Evolutionary conservation across 2,113 vertebrate species (phyloP), one percentile per base, ranked within the genome.

Genomic region (Conger conger): DNA sequence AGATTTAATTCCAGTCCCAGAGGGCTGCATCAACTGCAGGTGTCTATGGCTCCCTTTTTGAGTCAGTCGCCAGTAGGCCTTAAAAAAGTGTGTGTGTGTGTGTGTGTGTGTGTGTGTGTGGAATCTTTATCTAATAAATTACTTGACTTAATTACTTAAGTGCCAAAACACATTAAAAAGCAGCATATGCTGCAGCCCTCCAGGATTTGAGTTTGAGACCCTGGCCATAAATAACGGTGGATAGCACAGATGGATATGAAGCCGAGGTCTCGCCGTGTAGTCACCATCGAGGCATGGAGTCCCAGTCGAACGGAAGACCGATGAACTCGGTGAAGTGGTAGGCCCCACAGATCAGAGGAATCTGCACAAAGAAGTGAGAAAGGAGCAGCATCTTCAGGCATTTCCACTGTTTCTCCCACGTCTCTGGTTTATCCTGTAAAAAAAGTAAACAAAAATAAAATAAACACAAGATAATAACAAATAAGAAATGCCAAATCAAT

Each of bases 311-410:
- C 0, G 98, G 97, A 90, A 99, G 99, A 93, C 81, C 94, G 88
- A 99, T 99, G 89, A 89, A 98, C n/a, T 99, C 98, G 0, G 97
- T 98, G 91, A 99, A 99, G 92, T 98, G 96, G 77, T 97, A 99
- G 0, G 96, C 98, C 18, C 97, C 97, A 91, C 95, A 97, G 86
- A 99, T 99, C 92, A 99, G 87, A 42, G 98, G 98, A 76, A 99
- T 90, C 88, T 99, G 98, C 90, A 99, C 97, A 87, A 85, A 97
- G 88, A 99, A 98, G 82, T 99, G 98, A 91, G 97, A 99, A 90
- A 99, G 98, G 4, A 99, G 89, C 86, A 99, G 90, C 42, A 94
- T 94, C 94, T 97, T 99, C 80, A 99, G 96, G 91, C 98, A 99
- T 82, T 94, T 96, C 98, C 98, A 99, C 79, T 99, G 98, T 83